These are phyloP conservation scores for Salvator merianae DNA, from an alignment of 2,113 vertebrate species.

Conservation along the genomic window DNA sequence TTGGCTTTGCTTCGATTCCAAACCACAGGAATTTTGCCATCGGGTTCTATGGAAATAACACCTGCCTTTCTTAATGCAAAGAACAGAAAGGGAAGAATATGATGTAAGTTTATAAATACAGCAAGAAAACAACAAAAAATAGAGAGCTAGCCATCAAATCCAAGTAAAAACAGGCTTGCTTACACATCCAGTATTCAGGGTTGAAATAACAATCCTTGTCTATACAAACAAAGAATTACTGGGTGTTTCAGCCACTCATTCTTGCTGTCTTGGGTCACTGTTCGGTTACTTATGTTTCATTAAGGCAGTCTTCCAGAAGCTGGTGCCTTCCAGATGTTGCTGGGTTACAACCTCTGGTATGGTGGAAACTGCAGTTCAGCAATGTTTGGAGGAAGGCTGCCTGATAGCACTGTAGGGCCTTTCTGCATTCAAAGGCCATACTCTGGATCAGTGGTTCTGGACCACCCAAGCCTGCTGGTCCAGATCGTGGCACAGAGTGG, in stretches of 20 bases:
- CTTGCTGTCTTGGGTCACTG: background rate
- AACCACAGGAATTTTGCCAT: background rate
- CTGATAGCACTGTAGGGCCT: background rate
- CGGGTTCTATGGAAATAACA: background rate
- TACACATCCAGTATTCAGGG: background rate
- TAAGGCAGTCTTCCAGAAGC: background rate
- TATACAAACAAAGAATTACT: background rate
- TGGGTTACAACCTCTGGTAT: background rate
- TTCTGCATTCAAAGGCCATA: too few species aligned
- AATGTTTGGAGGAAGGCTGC: background rate
- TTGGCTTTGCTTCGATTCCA: background rate
- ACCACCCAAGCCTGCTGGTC: too few species aligned
- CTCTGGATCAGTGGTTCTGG: too few species aligned
- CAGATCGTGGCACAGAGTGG: too few species aligned
- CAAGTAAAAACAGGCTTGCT: background rate
- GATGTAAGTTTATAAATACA: conserved; percentile 14
- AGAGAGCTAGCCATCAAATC: background rate
- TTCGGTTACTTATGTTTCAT: background rate
- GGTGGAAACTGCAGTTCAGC: background rate
- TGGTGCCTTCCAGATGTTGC: background rate
- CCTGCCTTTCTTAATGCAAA: conserved; percentile 26
- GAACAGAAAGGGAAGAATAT: conserved; percentile 4
- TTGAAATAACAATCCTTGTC: background rate
- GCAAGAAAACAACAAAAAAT: background rate
- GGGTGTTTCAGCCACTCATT: background rate